phyloP scores from a whole-genome alignment of 2,888 invertebrate genomes.

The Syrphus vitripennis region DNA sequence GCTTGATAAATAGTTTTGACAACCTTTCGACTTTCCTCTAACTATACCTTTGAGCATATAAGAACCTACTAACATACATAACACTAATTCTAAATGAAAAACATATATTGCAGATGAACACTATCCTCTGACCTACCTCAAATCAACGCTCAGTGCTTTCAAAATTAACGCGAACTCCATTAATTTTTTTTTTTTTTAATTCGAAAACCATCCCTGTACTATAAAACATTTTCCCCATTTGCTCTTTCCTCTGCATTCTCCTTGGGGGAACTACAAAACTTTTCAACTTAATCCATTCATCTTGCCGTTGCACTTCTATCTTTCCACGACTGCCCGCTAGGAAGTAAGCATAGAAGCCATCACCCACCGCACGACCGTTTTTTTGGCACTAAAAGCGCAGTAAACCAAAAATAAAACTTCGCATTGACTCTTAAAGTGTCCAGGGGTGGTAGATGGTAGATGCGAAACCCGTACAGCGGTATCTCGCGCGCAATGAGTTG shows the following conservation, averaged over 20 bases:
- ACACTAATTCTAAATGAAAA: background rate
- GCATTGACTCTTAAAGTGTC: constrained; percentile 51
- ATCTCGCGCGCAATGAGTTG: constrained; percentile 43
- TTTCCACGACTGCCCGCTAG: constrained; percentile 20
- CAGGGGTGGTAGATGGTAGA: background rate
- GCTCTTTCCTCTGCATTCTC: background rate
- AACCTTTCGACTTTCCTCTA: background rate
- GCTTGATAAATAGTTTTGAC: constrained; percentile 45
- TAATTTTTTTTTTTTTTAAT: background rate
- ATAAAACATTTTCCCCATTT: background rate
- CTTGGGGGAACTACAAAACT: constrained; percentile 22
- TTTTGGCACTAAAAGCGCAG: constrained; percentile 36
- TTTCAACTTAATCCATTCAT: constrained; percentile 50
- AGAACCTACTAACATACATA: background rate
- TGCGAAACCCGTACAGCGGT: background rate
- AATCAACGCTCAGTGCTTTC: constrained; percentile 17
- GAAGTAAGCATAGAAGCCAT: constrained; percentile 33
- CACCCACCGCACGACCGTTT: background rate
- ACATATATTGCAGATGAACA: background rate
- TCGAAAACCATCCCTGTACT: background rate
- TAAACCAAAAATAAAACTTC: constrained; percentile 44
- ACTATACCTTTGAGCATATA: background rate
- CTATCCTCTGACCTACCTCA: background rate
- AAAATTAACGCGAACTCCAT: constrained; percentile 37
- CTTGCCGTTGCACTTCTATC: constrained; percentile 44